phyloP scores from a whole-genome alignment of 1,140 invertebrate genomes.

The Scaptomyza pallida region DNA sequence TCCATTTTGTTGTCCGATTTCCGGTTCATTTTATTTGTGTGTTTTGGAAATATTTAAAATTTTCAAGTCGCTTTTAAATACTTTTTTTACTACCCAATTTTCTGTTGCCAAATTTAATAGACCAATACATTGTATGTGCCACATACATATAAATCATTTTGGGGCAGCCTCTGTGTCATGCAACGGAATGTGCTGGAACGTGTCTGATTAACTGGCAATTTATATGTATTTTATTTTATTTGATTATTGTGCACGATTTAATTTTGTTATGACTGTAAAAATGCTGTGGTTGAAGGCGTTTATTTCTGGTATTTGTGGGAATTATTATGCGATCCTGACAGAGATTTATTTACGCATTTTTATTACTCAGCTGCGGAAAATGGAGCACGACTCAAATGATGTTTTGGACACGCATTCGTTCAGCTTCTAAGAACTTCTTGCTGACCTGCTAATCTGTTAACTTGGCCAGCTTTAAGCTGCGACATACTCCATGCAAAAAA shows the following conservation, averaged over 20 bases:
- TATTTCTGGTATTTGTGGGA: constrained; percentile 28
- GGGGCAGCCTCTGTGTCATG: constrained; percentile 22
- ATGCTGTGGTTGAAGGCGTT: constrained; percentile 20
- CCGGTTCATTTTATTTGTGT: too few relatives aligned
- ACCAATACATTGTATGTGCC: too few relatives aligned
- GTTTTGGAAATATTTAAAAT: too few relatives aligned
- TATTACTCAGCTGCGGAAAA: constrained; percentile 19
- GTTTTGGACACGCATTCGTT: constrained; percentile 2
- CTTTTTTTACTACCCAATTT: not conserved
- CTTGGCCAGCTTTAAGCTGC: constrained; percentile 42
- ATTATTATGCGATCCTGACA: constrained; percentile 3
- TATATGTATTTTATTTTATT: constrained; percentile 34
- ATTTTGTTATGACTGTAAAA: constrained; percentile 49
- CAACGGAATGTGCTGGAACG: constrained; percentile 40
- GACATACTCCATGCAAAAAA: constrained; percentile 60
- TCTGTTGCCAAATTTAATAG: not conserved
- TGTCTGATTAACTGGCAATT: constrained; percentile 53
- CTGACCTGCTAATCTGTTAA: constrained; percentile 48
- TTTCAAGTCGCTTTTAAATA: too few relatives aligned
- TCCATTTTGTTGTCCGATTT: too few relatives aligned
- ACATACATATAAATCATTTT: not conserved
- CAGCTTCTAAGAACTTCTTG: too few relatives aligned
- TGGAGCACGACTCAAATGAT: constrained; percentile 46
- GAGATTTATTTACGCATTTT: constrained; percentile 25
- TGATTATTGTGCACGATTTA: constrained; percentile 47